Conservation (phyloP, 2,113 vertebrate species). For the Bubo blakistoni region DNA sequence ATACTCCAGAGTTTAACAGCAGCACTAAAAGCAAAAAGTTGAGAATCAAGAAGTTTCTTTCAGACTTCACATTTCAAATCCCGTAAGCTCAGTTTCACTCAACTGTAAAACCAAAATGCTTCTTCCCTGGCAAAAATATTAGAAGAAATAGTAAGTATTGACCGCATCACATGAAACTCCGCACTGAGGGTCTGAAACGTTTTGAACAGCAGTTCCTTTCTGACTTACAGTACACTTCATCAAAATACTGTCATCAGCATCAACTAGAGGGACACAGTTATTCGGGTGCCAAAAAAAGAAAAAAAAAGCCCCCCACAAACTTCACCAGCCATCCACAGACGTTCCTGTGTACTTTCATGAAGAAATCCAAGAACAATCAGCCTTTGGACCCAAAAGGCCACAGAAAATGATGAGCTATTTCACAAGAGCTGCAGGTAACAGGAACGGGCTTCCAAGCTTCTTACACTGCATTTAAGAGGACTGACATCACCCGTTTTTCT, state of each 20-base stretch:
- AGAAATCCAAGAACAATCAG: neutral
- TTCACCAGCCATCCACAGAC: neutral
- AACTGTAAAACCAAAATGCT: neutral
- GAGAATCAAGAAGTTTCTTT: neutral
- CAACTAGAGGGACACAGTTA: neutral
- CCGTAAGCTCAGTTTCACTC: neutral
- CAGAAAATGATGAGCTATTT: neutral
- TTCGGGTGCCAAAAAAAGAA: neutral
- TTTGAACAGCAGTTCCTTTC: neutral
- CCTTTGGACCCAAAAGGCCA: neutral
- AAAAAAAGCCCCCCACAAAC: too few species aligned
- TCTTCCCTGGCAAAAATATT: neutral
- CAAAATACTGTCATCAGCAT: neutral
- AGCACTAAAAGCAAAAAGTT: neutral
- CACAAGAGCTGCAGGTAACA: neutral
- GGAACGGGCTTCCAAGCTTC: too few species aligned
- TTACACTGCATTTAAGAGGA: neutral
- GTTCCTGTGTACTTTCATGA: neutral
- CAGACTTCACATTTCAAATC: neutral
- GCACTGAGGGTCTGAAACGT: neutral
- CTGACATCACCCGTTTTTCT: neutral
- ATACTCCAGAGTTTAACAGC: neutral
- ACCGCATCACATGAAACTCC: neutral
- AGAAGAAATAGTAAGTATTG: neutral
- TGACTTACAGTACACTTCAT: neutral